Base-by-base conservation (phyloP, 2,113 vertebrate genomes). In the Anseranas semipalmata region DNA sequence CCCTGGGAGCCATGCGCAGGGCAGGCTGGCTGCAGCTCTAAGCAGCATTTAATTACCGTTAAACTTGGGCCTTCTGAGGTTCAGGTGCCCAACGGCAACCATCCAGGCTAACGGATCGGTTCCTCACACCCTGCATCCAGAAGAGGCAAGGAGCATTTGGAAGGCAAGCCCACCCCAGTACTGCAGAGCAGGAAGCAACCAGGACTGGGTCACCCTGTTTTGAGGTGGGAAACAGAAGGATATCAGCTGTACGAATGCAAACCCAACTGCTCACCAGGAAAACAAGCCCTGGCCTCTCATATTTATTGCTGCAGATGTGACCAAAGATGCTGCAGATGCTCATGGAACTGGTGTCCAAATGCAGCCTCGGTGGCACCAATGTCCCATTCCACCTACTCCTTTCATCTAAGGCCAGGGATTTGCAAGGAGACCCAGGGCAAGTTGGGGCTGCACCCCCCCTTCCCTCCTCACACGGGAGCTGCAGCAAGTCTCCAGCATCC, bases 51-150 rank as follows among this genome's bases (percentile, higher is more conserved):
- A 60, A 62, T 27, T 43, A 19, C 28, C 39, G 19, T 15, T 32
- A 41, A 41, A 17, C n/a, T 7, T 9, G 20, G 46, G 65, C 7
- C 59, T 74, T 39, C 3, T 52, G 30, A 63, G 12, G 4, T 30
- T 72, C 67, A 45, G 58, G 71, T 39, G n/a, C 35, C 65, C 52
- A 21, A 8, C 8, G 20, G 20, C 43, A 62, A 32, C 24, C 15
- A 13, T 7, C 39, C 52, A 50, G 52, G 33, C 30, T 32, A 12
- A 52, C 0, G 0, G 56, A 72, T 10, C 0, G 1, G 22, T 10
- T 75, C 62, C 55, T 71, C 13, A 5, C 8, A 30, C 8, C 55
- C 50, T n/a, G 35, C 25, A 66, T 2, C 33, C 89, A 27, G 56
- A 82, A 33, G 16, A 80, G 39, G 9, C 48, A 76, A 85, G 62